Percentiles rank a stretch among this genome's conserved stretches.
phyloP scores from a whole-genome alignment of 1,140 invertebrate species.

The Drosophila auraria region DNA sequence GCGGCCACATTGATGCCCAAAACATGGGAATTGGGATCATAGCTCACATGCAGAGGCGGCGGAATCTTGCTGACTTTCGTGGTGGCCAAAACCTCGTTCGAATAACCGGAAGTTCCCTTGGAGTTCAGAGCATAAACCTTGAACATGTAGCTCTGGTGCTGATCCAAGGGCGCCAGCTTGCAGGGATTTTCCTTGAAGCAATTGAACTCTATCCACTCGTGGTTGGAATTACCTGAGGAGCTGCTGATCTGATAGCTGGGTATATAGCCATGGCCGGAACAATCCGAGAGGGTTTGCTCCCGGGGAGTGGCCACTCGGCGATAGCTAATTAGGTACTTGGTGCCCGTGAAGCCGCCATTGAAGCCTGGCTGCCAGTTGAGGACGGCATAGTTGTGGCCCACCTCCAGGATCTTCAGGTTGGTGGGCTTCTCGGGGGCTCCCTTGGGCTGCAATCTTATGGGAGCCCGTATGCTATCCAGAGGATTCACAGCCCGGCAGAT shows the following conservation, averaged over 20 bases:
- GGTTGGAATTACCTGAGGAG: conserved; percentile 83
- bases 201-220: conserved; percentile 92
- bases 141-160: conserved; percentile 93
- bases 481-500: conserved; percentile 93
- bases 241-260: conserved; percentile 59
- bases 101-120: conserved; percentile 93
- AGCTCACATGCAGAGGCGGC: conserved; percentile 91
- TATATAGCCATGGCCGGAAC: conserved; percentile 85
- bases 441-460: conserved; percentile 92
- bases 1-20: conserved; percentile 92
- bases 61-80: conserved; percentile 94
- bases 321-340: conserved; percentile 93
- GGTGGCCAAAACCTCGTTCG: conserved; percentile 91
- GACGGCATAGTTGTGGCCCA: conserved; percentile 91
- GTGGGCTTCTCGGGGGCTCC: conserved; percentile 92
- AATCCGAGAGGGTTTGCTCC: conserved; percentile 87
- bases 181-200: conserved; percentile 95
- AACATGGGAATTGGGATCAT: conserved; percentile 90
- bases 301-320: conserved; percentile 87
- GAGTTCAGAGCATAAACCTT: conserved; percentile 94
- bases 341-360: conserved; percentile 93
- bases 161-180: conserved; percentile 92
- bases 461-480: conserved; percentile 90
- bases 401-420: conserved; percentile 88
- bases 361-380: conserved; percentile 94